Conservation (phyloP, 92 coral and sea anemone species). For the Epizoanthus rinbou region DNA sequence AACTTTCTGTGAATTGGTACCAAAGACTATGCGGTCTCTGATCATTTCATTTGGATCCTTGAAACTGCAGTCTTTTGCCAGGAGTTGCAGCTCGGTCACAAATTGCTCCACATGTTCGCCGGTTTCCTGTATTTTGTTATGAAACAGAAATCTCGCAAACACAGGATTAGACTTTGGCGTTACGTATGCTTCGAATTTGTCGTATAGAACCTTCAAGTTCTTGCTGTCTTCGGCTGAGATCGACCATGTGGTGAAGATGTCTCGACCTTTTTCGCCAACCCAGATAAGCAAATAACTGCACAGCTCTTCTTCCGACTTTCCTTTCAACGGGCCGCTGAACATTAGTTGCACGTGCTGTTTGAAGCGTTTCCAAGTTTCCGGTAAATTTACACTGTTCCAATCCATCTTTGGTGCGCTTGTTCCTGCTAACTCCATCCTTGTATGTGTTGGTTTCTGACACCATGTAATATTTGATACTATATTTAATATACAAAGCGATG, state of each 20-base stretch:
- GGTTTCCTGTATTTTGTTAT: not conserved
- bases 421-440: too few species aligned
- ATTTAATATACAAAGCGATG: too few species aligned
- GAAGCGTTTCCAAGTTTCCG: not conserved
- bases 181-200: too few species aligned
- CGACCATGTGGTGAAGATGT: too few species aligned
- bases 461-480: too few species aligned
- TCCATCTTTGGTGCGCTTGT: too few species aligned
- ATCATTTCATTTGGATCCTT: conserved; percentile 44
- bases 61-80: conserved; percentile 40
- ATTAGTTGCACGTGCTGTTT: not conserved
- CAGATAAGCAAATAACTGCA: not conserved
- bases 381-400: too few species aligned
- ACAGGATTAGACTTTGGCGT: too few species aligned
- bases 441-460: too few species aligned
- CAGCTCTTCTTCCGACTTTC: not conserved
- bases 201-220: too few species aligned
- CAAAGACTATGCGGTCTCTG: conserved; percentile 13
- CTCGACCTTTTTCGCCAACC: too few species aligned
- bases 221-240: too few species aligned
- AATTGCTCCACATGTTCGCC: conserved; percentile 31
- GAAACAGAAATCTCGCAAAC: not conserved
- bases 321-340: not conserved
- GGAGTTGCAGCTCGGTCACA: conserved; percentile 35
- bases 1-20: not conserved